phyloP scores from a whole-genome alignment of 2,888 invertebrate species.

The Agrilus cyanescens region DNA sequence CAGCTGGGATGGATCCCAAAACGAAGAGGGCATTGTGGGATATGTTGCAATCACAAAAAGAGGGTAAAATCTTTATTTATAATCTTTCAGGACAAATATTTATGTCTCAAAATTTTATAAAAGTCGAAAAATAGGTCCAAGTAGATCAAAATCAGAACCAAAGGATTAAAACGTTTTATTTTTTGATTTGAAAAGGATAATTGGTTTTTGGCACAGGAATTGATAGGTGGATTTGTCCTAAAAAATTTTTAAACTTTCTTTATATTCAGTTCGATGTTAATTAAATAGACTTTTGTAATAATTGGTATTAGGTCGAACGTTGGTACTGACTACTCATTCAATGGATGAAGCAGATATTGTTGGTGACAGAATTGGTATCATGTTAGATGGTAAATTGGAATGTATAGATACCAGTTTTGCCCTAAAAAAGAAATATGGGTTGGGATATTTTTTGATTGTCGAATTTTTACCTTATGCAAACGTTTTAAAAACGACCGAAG shows the following conservation, averaged over 20 bases:
- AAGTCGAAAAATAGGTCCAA: too few relatives aligned
- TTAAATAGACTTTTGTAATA: neutral
- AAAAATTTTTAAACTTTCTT: too few relatives aligned
- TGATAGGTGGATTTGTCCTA: too few relatives aligned
- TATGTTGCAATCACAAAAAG: conserved; percentile 58
- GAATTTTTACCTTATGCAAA: conserved; percentile 47
- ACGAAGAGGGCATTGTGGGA: conserved; percentile 75
- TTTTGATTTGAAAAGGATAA: neutral
- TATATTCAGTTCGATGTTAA: too few relatives aligned
- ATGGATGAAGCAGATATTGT: conserved; percentile 87
- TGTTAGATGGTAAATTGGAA: conserved; percentile 68
- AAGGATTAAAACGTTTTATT: neutral
- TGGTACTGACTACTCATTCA: conserved; percentile 75
- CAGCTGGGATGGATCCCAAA: conserved; percentile 79
- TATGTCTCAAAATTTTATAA: too few relatives aligned
- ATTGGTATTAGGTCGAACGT: conserved; percentile 51
- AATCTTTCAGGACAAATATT: neutral
- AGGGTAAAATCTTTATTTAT: conserved; percentile 25
- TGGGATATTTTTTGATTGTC: conserved; percentile 69
- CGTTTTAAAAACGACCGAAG: conserved; percentile 39
- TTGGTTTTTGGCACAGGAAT: too few relatives aligned
- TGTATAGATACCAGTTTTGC: conserved; percentile 73
- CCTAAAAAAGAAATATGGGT: conserved; percentile 73
- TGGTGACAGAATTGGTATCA: conserved; percentile 79
- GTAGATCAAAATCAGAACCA: too few relatives aligned